Evolutionary conservation across 2,113 vertebrate genomes (phyloP), one percentile per base, ranked within the genome.

Genomic region (Delphinapterus leucas): DNA sequence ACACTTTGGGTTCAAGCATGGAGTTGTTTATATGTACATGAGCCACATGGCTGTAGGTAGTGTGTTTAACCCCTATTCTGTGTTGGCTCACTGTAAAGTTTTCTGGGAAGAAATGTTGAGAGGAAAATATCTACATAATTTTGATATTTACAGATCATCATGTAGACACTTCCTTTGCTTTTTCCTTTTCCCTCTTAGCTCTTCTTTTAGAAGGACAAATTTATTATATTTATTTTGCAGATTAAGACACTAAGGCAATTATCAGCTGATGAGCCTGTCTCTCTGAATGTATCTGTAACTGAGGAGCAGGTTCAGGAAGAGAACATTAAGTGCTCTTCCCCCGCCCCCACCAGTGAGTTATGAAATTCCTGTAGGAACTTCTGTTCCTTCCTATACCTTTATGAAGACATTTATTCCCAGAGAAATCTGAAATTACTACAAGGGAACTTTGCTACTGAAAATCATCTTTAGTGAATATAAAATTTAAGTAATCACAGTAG

Each of bases 401-500:
- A 68, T 90, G 74, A 90, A 95, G 53, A 49, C 7, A 28, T 88
- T 95, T 92, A 70, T 96, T 88, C 73, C 53, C 31, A 77, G 65
- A 88, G 13, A 82, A 73, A 8, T 74, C 41, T 90, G 77, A 96
- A 96, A 93, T 82, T 73, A 91, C 26, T 93, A 36, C 8, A 21
- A 73, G 63, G 76, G 68, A 91, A 89, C 8, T 49, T 79, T 77
- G 38, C 67, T 79, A 95, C 18, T 73, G 23, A 96, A 91, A 47
- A 91, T 74, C 4, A 53, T 73, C 25, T 90, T 88, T 70, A 38
- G 61, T 61, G 47, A 96, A 44, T 88, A 65, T 88, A 70, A 95
- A 94, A n/a, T 88, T 93, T 70, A 93, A 96, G 33, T 73, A 67
- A 93, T 93, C 67, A 89, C n/a, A 80, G 38, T 71, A 65, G 21